phyloP scores from a whole-genome alignment of 1,140 invertebrate genomes.

The Macrobrachium nipponense region DNA sequence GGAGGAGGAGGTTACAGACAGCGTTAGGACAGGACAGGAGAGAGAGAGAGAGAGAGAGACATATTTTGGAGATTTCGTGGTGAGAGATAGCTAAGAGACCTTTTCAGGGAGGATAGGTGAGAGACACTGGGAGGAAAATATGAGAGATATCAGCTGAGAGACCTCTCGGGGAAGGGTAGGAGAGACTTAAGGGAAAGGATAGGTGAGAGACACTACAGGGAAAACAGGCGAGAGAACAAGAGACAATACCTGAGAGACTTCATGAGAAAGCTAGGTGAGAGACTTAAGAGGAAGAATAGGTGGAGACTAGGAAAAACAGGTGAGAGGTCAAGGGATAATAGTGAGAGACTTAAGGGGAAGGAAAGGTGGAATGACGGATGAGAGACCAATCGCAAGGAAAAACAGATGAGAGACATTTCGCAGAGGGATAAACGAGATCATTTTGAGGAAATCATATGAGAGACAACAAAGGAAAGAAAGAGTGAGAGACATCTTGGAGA shows the following conservation, averaged over 20 bases:
- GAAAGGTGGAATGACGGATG: not conserved
- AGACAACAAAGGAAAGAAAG: constrained; percentile 19
- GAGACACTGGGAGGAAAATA: not conserved
- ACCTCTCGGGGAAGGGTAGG: not conserved
- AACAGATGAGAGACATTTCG: not conserved
- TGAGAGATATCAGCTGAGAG: not conserved
- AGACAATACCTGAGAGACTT: not conserved
- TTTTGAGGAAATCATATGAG: not conserved
- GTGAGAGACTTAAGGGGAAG: not conserved
- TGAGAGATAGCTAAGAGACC: constrained; percentile 14
- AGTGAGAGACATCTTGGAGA: not conserved
- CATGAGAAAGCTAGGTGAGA: not conserved
- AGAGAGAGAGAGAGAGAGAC: too few relatives aligned
- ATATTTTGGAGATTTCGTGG: not conserved
- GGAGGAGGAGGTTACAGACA: not conserved
- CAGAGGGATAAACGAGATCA: not conserved
- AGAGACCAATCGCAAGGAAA: not conserved
- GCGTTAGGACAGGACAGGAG: not conserved
- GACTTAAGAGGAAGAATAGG: not conserved
- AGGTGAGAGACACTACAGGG: not conserved
- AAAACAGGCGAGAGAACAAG: not conserved
- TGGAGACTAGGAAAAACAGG: not conserved
- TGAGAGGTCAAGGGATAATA: not conserved
- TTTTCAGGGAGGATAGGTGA: not conserved
- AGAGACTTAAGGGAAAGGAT: not conserved